phyloP scores from a whole-genome alignment of 92 coral and sea anemone genomes.

The Siderastrea radians region DNA sequence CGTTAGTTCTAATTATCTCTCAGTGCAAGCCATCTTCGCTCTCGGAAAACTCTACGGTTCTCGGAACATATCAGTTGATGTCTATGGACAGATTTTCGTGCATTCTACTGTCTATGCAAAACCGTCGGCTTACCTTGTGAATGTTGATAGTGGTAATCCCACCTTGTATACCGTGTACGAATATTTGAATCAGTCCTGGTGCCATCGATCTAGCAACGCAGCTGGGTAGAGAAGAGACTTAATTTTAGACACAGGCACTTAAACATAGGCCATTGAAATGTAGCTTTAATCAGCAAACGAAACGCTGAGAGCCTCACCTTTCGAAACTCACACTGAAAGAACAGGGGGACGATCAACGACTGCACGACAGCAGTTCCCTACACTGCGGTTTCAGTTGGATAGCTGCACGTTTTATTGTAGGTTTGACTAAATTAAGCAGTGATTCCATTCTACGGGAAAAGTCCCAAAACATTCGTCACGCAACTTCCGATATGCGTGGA shows the following conservation, averaged over 20 bases:
- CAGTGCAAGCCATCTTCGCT: no score
- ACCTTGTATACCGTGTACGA: slow-evolving; percentile 28
- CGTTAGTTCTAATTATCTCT: no score
- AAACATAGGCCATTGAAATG: background rate
- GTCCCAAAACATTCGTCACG: no score
- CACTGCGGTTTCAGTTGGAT: no score
- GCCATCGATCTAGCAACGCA: background rate
- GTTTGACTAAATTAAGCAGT: no score
- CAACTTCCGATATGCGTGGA: no score
- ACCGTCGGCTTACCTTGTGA: background rate
- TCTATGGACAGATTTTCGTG: no score
- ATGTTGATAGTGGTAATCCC: slow-evolving; percentile 12
- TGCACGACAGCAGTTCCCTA: background rate
- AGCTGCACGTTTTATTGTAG: no score
- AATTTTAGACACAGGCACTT: background rate
- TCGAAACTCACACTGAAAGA: background rate
- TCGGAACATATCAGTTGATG: background rate
- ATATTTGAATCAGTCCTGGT: slow-evolving; percentile 15
- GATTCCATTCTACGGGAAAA: no score
- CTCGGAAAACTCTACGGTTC: no score
- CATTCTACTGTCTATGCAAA: background rate
- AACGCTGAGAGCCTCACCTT: background rate
- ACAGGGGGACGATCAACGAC: background rate
- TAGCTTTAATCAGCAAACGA: background rate
- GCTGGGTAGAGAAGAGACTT: background rate